Evolutionary conservation across 2,888 invertebrate species (phyloP), one percentile per base, ranked within the genome.

Genomic region (Caenorhabditis virilis): DNA sequence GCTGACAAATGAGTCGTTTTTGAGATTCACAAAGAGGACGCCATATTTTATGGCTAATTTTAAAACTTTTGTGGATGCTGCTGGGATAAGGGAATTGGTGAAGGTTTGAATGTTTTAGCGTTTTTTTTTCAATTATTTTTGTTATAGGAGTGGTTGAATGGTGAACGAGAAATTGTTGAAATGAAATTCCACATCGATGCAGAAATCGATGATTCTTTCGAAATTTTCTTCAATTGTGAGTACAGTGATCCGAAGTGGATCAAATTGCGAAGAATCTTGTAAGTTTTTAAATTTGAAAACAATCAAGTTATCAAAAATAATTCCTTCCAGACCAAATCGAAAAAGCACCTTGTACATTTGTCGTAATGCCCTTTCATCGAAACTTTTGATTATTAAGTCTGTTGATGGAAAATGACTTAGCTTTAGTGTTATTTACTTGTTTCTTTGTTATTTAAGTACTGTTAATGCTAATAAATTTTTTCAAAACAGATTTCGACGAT

Each of bases 101-200:
- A 36, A 36, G 5, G 36, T 36, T 9, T 9, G 36, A 30, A 6
- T 30, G 30, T 30, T 30, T 13, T 30, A n/a, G n/a, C 38, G n/a
- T 6, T 20, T 7, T 15, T 4, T 41, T 22, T 4, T 20, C 16
- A 20, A 23, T 6, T 41, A 20, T 20, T 4, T 20, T 25, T 18
- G 22, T 42, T 42, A 5, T 20, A 42, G 42, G 25, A 42, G 6
- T 42, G 42, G 42, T 11, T 15, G 9, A 2, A 4, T 5, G 42
- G 42, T 15, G 16, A 42, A 11, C 42, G 42, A 5, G 42, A 42
- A 18, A 23, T 42, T n/a, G 42, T 25, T 25, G 42, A 42, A 42
- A 15, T 25, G 5, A 7, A 25, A 13, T 20, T 42, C 42, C 42
- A 20, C 4, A n/a, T 42, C 23, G 4, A 25, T 18, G n/a, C 3